phyloP scores from a whole-genome alignment of 1,140 invertebrate species.

The Drosophila ogumai region DNA sequence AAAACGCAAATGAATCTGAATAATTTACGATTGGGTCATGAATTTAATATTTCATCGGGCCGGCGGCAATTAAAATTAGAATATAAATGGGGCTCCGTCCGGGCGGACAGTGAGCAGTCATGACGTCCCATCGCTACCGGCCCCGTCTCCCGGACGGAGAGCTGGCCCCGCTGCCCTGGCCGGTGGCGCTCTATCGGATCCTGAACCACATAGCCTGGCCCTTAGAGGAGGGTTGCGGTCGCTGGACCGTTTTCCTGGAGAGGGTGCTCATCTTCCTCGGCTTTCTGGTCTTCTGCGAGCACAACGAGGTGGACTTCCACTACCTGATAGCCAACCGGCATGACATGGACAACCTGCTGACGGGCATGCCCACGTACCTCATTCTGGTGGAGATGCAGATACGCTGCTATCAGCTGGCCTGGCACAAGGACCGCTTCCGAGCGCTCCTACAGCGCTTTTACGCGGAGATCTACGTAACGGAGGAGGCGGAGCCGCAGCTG shows the following conservation, averaged over 20 bases:
- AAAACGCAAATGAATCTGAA: constrained; percentile 50
- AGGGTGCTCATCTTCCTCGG: constrained; percentile 37
- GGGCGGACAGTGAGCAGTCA: constrained; percentile 11
- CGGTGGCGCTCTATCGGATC: constrained; percentile 53
- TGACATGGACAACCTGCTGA: constrained; percentile 68
- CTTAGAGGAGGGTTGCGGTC: constrained; percentile 51
- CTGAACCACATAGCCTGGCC: constrained; percentile 69
- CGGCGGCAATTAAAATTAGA: constrained; percentile 57
- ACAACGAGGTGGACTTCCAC: constrained; percentile 65
- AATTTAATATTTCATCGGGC: constrained; percentile 54
- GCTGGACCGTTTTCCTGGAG: constrained; percentile 31
- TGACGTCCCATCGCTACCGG: constrained; percentile 42
- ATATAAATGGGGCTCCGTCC: constrained; percentile 47
- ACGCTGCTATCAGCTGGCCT: constrained; percentile 64
- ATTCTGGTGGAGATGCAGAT: constrained; percentile 68
- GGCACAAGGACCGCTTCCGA: constrained; percentile 56
- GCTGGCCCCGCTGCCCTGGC: constrained; percentile 56
- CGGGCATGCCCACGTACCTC: constrained; percentile 66
- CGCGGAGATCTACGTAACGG: constrained; percentile 56
- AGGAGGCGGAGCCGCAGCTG: constrained; percentile 32
- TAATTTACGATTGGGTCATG: constrained; percentile 43
- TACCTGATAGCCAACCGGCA: constrained; percentile 51
- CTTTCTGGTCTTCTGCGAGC: constrained; percentile 59
- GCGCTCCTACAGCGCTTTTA: constrained; percentile 63
- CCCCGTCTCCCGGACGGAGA: constrained; percentile 53